Base-by-base conservation (phyloP, 2,888 invertebrate genomes). In the Cosmia trapezina region DNA sequence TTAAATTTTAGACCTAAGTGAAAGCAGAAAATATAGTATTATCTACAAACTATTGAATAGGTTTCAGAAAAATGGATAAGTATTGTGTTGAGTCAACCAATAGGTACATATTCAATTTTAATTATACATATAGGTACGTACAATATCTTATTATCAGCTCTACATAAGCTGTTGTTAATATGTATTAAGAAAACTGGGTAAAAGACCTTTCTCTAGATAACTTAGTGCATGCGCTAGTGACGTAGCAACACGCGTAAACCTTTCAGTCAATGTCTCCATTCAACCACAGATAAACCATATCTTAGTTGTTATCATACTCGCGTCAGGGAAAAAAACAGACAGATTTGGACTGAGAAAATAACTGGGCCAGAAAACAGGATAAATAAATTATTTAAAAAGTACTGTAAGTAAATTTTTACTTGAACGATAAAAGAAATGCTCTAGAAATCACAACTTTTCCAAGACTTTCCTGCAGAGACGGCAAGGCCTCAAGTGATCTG, bases 191-290 rank as follows among this genome's bases (percentile, higher is more conserved):
- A 60, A 19, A 28, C 4, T 59, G 47, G 6, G 19, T 56, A 45
- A 33, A 53, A 70, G 14, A 66, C 43, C 45, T 61, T 68, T 64
- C 12, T 51, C 11, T 22, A 43, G 51, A 80, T 77, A 71, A 64
- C 43, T 68, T 14, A 65, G 51, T 62, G 64, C 54, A 56, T n/a
- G 56, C 12, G 28, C 17, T 53, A 53, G 47, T 77, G 53, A 68
- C 47, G 28, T 57, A 22, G 9, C 11, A 57, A 59, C 72, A 72
- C 54, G 61, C n/a, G 69, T 83, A 83, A 75, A 74, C 28, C 60
- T 80, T 75, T 76, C 68, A 70, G 71, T 65, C 67, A 43, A 76
- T 41, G 72, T 64, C 71, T 82, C 78, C 57, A 82, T 80, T 62
- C 68, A 47, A 28, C 14, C 11, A 11, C 7, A 66, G 78, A 78